These are phyloP conservation scores for Smutsia gigantea DNA, from an alignment of 2,797 vertebrate species.

Conservation along the genomic window DNA sequence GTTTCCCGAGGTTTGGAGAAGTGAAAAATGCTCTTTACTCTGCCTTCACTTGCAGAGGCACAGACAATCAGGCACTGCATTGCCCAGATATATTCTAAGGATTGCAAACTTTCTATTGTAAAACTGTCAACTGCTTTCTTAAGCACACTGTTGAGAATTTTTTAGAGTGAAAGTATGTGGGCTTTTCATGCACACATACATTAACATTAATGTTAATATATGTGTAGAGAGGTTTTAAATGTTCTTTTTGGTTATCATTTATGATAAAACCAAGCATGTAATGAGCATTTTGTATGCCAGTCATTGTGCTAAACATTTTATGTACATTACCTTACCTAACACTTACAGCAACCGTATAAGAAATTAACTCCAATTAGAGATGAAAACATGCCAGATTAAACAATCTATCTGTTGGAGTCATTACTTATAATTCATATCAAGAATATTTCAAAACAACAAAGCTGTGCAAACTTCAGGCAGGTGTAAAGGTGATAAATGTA, in stretches of 20 bases:
- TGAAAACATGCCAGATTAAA: background rate
- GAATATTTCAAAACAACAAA: background rate
- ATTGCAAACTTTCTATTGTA: background rate
- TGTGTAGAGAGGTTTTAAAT: background rate
- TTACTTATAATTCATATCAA: background rate
- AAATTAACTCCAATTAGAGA: background rate
- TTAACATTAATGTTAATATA: background rate
- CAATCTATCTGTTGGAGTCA: background rate
- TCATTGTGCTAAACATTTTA: background rate
- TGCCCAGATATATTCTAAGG: background rate
- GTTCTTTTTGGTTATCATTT: background rate
- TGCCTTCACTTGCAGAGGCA: background rate
- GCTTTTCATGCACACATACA: background rate
- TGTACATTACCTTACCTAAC: background rate
- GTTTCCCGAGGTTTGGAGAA: background rate
- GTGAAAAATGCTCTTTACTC: background rate
- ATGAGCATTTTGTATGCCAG: background rate
- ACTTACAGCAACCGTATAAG: background rate
- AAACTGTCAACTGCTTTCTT: background rate
- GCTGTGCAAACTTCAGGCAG: background rate
- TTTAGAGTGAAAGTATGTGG: background rate
- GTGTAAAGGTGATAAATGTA: background rate
- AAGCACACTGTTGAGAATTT: background rate
- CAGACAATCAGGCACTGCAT: background rate
- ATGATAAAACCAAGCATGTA: background rate